Percentiles rank a stretch among this genome's conserved stretches.
These are phyloP conservation scores for Cosmia pyralina DNA, from an alignment of 2,888 invertebrate species.

Conservation along the genomic window DNA sequence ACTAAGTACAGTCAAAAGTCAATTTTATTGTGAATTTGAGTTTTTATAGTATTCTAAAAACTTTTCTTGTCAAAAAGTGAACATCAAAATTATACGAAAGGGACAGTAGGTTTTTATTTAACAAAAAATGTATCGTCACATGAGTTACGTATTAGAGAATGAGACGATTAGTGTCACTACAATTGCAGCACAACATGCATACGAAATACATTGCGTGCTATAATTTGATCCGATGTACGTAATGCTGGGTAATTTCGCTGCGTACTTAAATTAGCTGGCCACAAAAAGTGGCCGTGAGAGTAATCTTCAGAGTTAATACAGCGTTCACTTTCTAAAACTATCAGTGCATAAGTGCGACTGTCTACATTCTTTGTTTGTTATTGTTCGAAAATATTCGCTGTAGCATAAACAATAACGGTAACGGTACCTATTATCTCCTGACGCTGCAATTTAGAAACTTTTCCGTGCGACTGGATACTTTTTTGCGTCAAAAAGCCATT, in stretches of 20 bases:
- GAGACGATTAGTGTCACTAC: conserved; percentile 80
- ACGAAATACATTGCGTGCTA: conserved; percentile 70
- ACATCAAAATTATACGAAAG: conserved; percentile 62
- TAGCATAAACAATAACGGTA: conserved; percentile 68
- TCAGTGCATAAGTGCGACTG: conserved; percentile 60
- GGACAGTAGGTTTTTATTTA: conserved; percentile 60
- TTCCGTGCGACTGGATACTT: conserved; percentile 68
- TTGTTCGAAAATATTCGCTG: conserved; percentile 34
- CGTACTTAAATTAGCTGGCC: conserved; percentile 70
- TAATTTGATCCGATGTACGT: conserved; percentile 71
- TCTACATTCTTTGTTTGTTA: conserved; percentile 63
- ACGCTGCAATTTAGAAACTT: conserved; percentile 74
- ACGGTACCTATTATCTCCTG: conserved; percentile 71
- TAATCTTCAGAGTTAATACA: conserved; percentile 64
- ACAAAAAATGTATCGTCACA: conserved; percentile 78
- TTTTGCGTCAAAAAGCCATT: conserved; percentile 68
- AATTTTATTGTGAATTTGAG: not conserved
- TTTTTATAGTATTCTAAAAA: not conserved
- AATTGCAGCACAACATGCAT: conserved; percentile 74
- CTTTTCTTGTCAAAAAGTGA: not conserved
- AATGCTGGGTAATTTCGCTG: conserved; percentile 65
- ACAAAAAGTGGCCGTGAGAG: conserved; percentile 75
- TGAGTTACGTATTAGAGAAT: conserved; percentile 70
- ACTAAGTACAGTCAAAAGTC: not conserved
- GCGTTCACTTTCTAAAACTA: conserved; percentile 78